These are phyloP conservation scores for Apis cerana DNA, from an alignment of 1,140 invertebrate genomes.

Conservation along the genomic window DNA sequence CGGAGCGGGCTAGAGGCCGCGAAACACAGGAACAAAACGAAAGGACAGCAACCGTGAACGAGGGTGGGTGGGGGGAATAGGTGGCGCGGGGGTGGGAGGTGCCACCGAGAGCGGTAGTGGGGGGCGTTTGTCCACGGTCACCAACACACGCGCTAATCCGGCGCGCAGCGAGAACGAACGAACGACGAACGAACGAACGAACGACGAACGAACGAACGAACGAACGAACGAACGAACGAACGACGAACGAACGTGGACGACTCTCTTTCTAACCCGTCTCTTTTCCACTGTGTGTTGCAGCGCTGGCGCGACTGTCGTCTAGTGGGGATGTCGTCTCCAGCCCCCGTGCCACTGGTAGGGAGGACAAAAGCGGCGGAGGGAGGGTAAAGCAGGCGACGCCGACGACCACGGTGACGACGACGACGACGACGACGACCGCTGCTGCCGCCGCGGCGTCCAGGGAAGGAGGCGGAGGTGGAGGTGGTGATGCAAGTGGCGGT, in stretches of 20 bases:
- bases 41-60: slow-evolving; percentile 49
- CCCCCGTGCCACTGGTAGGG: slow-evolving; percentile 74
- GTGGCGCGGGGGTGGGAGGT: slow-evolving; percentile 2
- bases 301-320: slow-evolving; percentile 79
- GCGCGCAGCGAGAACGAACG: slow-evolving; percentile 42
- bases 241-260: neutral
- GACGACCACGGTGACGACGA: slow-evolving; percentile 56
- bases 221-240: neutral
- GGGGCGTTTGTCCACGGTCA: slow-evolving; percentile 62
- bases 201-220: neutral
- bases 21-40: slow-evolving; percentile 49
- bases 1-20: slow-evolving; percentile 27
- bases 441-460: slow-evolving; percentile 34
- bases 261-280: slow-evolving; percentile 68
- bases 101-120: slow-evolving; percentile 27
- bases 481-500: slow-evolving; percentile 42
- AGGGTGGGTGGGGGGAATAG: slow-evolving; percentile 18
- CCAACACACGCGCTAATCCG: slow-evolving; percentile 54
- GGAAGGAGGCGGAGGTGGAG: slow-evolving; percentile 59
- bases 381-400: slow-evolving; percentile 68
- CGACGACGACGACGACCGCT: slow-evolving; percentile 46
- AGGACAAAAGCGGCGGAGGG: slow-evolving; percentile 74
- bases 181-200: neutral
- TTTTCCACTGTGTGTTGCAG: slow-evolving; percentile 76
- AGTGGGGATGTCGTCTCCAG: slow-evolving; percentile 80